These are phyloP conservation scores for Mugil cephalus DNA, from an alignment of 2,113 vertebrate genomes.

Conservation along the genomic window DNA sequence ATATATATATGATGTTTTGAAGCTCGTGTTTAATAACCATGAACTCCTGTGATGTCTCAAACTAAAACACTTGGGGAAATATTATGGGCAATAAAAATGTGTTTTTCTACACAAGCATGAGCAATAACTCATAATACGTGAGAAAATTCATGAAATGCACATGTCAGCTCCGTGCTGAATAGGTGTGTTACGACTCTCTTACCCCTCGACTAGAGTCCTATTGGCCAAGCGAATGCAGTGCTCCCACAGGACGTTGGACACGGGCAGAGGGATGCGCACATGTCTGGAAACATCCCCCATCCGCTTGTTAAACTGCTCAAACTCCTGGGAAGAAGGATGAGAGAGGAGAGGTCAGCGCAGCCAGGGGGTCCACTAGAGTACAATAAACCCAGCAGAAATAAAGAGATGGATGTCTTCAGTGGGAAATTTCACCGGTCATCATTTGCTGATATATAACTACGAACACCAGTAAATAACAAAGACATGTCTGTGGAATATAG, in stretches of 20 bases:
- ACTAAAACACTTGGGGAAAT: too few relatives aligned
- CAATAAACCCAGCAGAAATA: neutral
- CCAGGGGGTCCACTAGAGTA: neutral
- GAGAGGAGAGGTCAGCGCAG: constrained; percentile 7
- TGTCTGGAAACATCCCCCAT: constrained; percentile 92
- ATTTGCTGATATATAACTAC: too few relatives aligned
- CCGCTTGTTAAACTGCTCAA: constrained; percentile 93
- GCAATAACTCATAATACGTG: too few relatives aligned
- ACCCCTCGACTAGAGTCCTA: constrained; percentile 98
- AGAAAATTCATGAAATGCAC: neutral
- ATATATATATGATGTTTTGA: too few relatives aligned
- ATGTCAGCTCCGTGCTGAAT: neutral
- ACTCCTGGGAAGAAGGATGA: constrained; percentile 86
- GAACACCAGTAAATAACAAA: too few relatives aligned
- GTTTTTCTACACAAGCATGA: too few relatives aligned
- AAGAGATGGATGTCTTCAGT: neutral
- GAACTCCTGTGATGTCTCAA: too few relatives aligned
- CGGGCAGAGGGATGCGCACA: constrained; percentile 94
- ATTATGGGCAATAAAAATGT: too few relatives aligned
- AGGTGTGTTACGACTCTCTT: constrained; percentile 58
- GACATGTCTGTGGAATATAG: too few relatives aligned
- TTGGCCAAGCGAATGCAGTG: constrained; percentile 98
- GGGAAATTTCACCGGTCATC: neutral
- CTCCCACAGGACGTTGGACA: constrained; percentile 99
- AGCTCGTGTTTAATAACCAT: too few relatives aligned